These are phyloP conservation scores for Gracilinanus agilis DNA, from an alignment of 2,113 vertebrate genomes.

Conservation along the genomic window DNA sequence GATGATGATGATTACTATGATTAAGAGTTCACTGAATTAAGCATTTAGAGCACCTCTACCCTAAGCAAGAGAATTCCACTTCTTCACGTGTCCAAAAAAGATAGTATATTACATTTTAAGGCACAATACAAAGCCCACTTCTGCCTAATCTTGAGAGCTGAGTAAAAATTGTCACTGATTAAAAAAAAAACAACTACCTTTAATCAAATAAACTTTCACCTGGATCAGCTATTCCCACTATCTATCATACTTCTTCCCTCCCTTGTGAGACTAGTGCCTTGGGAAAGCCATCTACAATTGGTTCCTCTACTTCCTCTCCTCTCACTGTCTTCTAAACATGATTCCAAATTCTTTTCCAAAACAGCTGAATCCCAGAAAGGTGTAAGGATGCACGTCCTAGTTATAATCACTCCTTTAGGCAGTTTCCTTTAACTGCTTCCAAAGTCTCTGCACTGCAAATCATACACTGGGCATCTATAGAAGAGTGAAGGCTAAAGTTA, in stretches of 20 bases:
- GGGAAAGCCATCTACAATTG: too few relatives aligned
- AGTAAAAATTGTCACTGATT: conserved; percentile 52
- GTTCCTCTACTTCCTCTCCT: too few relatives aligned
- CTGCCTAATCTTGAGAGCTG: conserved; percentile 40
- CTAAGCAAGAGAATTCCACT: conserved; percentile 67
- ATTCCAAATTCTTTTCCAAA: neutral
- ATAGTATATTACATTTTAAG: conserved; percentile 60
- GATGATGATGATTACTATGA: too few relatives aligned
- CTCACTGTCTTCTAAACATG: neutral
- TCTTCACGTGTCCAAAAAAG: conserved; percentile 54
- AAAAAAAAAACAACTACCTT: conserved; percentile 12
- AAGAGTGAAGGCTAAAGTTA: neutral
- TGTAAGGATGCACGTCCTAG: neutral
- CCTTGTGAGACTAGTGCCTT: too few relatives aligned
- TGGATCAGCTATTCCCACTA: too few relatives aligned
- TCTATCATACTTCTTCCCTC: too few relatives aligned
- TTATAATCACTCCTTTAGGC: neutral
- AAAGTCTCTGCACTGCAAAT: neutral
- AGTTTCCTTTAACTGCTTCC: neutral
- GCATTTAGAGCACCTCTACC: conserved; percentile 70
- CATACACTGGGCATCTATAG: neutral
- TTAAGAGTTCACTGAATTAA: neutral
- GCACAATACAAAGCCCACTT: conserved; percentile 53
- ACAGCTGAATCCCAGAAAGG: neutral
- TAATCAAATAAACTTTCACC: too few relatives aligned